Percentiles rank a stretch among this genome's conserved stretches.
Evolutionary conservation across 2,797 vertebrate genomes (phyloP).

Genomic region (Chloroceryle amazona): DNA sequence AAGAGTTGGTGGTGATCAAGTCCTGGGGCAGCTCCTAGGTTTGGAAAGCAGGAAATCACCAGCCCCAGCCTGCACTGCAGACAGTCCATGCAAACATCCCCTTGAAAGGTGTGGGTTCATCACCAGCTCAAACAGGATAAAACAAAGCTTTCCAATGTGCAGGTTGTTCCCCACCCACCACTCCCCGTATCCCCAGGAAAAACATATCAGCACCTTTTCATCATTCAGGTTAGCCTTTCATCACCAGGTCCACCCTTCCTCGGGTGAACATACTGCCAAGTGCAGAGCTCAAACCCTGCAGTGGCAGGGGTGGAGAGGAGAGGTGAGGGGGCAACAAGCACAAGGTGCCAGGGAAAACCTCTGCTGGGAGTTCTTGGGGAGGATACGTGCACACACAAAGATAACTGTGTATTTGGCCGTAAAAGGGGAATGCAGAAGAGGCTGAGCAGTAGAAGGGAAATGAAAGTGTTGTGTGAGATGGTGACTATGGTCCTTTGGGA

Average conservation of each 20-base stretch:
- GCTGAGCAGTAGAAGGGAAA: not conserved
- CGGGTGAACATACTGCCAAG: rapidly evolving
- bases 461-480: not conserved
- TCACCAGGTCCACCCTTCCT: not conserved
- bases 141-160: rapidly evolving
- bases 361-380: not conserved
- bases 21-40: not conserved
- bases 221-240: not conserved
- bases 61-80: rapidly evolving
- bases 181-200: not conserved
- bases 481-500: not conserved
- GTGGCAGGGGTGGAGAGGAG: not conserved
- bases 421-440: not conserved
- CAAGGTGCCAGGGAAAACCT: not conserved
- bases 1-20: not conserved
- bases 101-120: not conserved
- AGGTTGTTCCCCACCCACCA: not conserved
- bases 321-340: not conserved
- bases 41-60: not conserved
- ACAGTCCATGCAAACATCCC: not conserved
- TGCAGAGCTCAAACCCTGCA: rapidly evolving
- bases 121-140: not conserved
- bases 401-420: not conserved
- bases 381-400: rapidly evolving
- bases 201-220: rapidly evolving